Conservation (phyloP, 2,888 invertebrate genomes). For the Habrosyne pyritoides region DNA sequence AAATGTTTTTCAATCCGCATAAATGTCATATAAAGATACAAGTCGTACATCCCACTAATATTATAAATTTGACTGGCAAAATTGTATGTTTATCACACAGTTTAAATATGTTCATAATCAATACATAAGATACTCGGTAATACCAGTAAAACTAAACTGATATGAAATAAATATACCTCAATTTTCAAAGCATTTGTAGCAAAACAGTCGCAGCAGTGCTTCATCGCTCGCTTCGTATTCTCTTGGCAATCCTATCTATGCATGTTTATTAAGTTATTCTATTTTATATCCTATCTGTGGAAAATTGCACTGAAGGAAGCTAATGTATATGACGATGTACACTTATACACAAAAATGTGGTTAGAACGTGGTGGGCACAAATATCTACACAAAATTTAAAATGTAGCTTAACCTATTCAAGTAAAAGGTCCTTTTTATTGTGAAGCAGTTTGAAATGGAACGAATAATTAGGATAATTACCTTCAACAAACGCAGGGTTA, state of each 20-base stretch:
- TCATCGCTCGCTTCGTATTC: background rate
- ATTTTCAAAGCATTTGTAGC: background rate
- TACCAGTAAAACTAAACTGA: too few relatives aligned
- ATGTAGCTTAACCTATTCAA: background rate
- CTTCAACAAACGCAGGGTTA: background rate
- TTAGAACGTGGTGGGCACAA: too few relatives aligned
- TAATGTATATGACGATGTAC: background rate
- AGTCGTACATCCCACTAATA: too few relatives aligned
- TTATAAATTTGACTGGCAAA: too few relatives aligned
- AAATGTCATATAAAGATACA: too few relatives aligned
- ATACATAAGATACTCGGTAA: too few relatives aligned
- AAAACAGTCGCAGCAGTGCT: background rate
- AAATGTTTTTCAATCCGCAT: background rate
- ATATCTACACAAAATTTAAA: too few relatives aligned
- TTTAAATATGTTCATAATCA: too few relatives aligned
- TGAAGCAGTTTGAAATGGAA: background rate
- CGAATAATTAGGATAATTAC: background rate
- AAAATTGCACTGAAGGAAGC: background rate
- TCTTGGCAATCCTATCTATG: background rate
- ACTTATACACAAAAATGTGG: background rate
- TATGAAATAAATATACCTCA: too few relatives aligned
- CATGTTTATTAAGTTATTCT: background rate
- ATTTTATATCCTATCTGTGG: background rate
- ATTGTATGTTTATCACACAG: too few relatives aligned
- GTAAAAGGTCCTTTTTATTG: background rate